These are phyloP conservation scores for Nemotelus pantherinus DNA, from an alignment of 2,888 invertebrate species.

Conservation along the genomic window DNA sequence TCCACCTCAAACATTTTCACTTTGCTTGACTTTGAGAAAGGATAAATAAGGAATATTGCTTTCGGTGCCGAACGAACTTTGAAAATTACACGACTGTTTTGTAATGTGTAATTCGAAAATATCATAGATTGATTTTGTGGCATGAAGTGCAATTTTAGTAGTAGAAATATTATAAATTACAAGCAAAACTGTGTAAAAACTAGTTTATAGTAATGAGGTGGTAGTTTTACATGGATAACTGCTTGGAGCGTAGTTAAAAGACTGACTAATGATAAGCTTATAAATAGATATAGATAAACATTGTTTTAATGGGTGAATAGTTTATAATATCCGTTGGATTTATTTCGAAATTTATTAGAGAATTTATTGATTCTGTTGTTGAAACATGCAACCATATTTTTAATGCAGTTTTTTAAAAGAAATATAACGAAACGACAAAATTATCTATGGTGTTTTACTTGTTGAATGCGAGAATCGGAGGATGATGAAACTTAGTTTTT, in stretches of 20 bases:
- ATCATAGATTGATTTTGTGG: no score
- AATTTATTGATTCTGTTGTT: slow-evolving; percentile 29
- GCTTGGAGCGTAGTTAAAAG: slow-evolving; percentile 27
- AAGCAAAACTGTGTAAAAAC: background rate
- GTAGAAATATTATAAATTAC: background rate
- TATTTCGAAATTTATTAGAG: slow-evolving; percentile 9
- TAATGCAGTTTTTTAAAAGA: slow-evolving; percentile 5
- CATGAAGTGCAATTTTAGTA: slow-evolving; percentile 32
- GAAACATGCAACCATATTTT: slow-evolving; percentile 11
- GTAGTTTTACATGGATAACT: background rate
- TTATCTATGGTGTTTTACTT: background rate
- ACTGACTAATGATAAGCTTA: slow-evolving; percentile 26
- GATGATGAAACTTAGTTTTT: no score
- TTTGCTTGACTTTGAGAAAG: slow-evolving; percentile 68
- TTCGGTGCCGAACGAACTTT: no score
- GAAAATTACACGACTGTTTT: no score
- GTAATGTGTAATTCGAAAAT: no score
- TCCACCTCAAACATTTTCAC: slow-evolving; percentile 74
- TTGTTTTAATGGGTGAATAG: slow-evolving; percentile 24
- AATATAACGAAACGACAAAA: background rate
- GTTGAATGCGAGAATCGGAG: background rate
- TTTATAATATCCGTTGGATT: slow-evolving; percentile 26
- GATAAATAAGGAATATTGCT: background rate
- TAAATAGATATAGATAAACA: slow-evolving; percentile 8
- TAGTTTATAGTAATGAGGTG: background rate